Conservation (phyloP, 2,888 invertebrate genomes). For the Dasypogon diadema region DNA sequence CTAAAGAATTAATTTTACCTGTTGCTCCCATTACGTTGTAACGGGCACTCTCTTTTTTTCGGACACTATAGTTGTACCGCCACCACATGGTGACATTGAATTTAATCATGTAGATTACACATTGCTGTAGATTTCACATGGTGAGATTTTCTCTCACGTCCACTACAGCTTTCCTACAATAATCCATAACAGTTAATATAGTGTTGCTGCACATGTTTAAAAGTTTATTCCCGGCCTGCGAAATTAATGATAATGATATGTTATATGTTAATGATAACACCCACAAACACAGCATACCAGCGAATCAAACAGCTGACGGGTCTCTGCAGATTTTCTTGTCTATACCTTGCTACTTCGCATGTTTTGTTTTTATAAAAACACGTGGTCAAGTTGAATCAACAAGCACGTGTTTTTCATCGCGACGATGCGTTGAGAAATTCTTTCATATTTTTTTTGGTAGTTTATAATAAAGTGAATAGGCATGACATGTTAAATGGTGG, state of each 20-base stretch:
- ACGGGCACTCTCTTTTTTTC: background rate
- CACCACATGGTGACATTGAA: slow-evolving; percentile 26
- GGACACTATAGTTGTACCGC: background rate
- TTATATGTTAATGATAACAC: slow-evolving; percentile 36
- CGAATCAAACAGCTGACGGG: slow-evolving; percentile 10
- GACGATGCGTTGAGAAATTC: slow-evolving; percentile 44
- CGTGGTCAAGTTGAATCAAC: slow-evolving; percentile 29
- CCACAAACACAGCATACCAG: slow-evolving; percentile 8
- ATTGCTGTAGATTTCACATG: slow-evolving; percentile 8
- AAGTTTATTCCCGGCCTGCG: background rate
- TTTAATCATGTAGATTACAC: slow-evolving; percentile 13
- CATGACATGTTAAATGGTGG: too few species aligned
- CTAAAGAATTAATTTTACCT: too few species aligned
- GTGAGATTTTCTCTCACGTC: slow-evolving; percentile 25
- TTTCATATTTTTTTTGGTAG: slow-evolving; percentile 43
- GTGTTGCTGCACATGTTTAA: background rate
- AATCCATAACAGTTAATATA: background rate
- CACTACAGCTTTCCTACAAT: background rate
- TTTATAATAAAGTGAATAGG: too few species aligned
- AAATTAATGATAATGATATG: slow-evolving; percentile 33
- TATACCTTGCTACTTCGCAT: slow-evolving; percentile 25
- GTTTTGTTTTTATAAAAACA: slow-evolving; percentile 48
- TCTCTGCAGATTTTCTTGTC: slow-evolving; percentile 15
- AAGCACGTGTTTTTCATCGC: slow-evolving; percentile 5
- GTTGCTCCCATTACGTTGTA: background rate